These are phyloP conservation scores for Pteromalus puparum DNA, from an alignment of 1,140 invertebrate genomes.

Conservation along the genomic window DNA sequence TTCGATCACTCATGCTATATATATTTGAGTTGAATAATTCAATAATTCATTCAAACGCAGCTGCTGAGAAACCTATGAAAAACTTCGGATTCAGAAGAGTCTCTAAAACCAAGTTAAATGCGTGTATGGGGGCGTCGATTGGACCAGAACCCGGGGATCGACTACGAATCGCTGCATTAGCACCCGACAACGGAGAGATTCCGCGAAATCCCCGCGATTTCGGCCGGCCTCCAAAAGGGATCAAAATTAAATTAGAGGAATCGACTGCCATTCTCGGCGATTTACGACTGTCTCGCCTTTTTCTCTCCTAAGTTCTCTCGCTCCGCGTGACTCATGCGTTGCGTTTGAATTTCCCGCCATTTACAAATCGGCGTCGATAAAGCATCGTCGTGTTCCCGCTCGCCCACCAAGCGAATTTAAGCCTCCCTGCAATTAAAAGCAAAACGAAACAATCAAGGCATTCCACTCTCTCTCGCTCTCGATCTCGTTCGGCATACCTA, in stretches of 20 bases:
- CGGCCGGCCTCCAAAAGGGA: slow-evolving; percentile 10
- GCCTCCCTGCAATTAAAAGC: not conserved
- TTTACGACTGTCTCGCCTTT: slow-evolving; percentile 40
- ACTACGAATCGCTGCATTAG: slow-evolving; percentile 47
- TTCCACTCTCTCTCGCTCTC: slow-evolving; percentile 8
- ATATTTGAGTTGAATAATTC: no score
- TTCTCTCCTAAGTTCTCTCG: slow-evolving; percentile 5
- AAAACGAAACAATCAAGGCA: not conserved
- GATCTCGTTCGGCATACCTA: not conserved
- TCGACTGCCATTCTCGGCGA: slow-evolving; percentile 23
- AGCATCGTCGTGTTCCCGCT: not conserved
- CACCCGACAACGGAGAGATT: slow-evolving; percentile 12
- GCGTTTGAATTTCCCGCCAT: not conserved
- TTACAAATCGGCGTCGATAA: not conserved
- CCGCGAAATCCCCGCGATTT: slow-evolving; percentile 36
- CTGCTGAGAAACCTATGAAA: no score
- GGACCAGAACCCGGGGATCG: not conserved
- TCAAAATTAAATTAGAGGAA: slow-evolving; percentile 52
- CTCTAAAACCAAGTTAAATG: not conserved
- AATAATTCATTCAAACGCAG: no score
- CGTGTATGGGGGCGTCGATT: not conserved
- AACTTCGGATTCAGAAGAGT: not conserved
- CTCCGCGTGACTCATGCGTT: not conserved
- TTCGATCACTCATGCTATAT: no score
- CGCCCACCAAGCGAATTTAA: not conserved